Percentiles rank a stretch among this genome's conserved stretches.
Conservation (phyloP, 2,888 invertebrate genomes). For the Netelia virgata region DNA sequence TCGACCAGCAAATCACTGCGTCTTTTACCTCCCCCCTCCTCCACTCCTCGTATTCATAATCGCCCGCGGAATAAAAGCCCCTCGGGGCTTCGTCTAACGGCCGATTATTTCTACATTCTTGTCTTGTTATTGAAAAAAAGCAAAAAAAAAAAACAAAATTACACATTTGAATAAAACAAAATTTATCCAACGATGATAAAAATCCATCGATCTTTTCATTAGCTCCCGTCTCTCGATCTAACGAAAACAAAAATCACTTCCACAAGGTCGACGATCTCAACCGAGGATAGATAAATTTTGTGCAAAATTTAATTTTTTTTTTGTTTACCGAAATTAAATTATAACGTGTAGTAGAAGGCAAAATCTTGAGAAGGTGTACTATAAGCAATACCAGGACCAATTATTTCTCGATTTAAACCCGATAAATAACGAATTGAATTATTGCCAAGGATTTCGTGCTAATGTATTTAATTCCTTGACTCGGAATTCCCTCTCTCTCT, state of each 20-base stretch:
- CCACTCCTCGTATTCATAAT: conserved; percentile 26
- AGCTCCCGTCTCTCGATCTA: too few relatives aligned
- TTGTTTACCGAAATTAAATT: too few relatives aligned
- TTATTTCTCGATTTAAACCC: conserved; percentile 48
- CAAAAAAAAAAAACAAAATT: not conserved
- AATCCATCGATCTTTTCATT: not conserved
- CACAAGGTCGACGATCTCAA: too few relatives aligned
- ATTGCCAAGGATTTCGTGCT: conserved; percentile 18
- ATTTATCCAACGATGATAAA: not conserved
- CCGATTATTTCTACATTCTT: not conserved
- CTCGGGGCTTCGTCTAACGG: conserved; percentile 7
- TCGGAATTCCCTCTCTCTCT: conserved; percentile 15
- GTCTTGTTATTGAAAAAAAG: not conserved
- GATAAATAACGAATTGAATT: conserved; percentile 62
- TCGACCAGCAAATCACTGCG: conserved; percentile 72
- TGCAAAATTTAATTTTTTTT: too few relatives aligned
- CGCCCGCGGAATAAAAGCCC: conserved; percentile 29
- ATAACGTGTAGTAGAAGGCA: too few relatives aligned
- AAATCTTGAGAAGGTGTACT: too few relatives aligned
- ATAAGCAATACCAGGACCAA: conserved; percentile 24
- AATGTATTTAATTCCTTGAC: conserved; percentile 31
- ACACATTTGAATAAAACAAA: not conserved
- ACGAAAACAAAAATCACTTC: too few relatives aligned
- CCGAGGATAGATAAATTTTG: too few relatives aligned
- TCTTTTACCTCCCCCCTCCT: not conserved